Conservation (phyloP, 2,888 invertebrate species). For the Steromphala cineraria region DNA sequence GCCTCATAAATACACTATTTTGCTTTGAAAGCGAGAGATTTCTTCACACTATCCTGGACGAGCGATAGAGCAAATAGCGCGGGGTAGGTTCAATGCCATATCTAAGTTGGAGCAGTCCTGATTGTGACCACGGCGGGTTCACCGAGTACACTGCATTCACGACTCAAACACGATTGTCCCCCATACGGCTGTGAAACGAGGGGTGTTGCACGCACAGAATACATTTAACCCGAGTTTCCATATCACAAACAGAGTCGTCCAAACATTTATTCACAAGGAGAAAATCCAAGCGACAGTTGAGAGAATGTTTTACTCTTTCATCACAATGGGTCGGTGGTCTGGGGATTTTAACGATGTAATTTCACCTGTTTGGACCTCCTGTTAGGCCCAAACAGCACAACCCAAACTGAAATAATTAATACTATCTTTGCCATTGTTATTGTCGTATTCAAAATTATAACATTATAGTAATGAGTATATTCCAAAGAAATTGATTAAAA, state of each 20-base stretch:
- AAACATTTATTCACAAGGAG: conserved; percentile 3
- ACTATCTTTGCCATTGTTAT: no score
- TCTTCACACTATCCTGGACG: not conserved
- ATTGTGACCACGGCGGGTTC: not conserved
- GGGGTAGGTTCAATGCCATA: not conserved
- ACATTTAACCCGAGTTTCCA: conserved; percentile 9
- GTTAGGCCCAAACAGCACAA: no score
- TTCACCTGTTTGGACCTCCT: not conserved
- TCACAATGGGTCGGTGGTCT: not conserved
- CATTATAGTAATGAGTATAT: no score
- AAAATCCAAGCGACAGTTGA: not conserved
- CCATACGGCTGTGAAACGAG: not conserved
- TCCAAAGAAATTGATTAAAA: no score
- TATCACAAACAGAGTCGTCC: not conserved
- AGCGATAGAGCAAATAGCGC: not conserved
- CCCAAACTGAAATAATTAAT: no score
- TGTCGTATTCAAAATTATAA: no score
- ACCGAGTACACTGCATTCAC: conserved; percentile 6
- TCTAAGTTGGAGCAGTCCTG: not conserved
- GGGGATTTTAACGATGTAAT: not conserved
- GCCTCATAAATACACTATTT: conserved; percentile 19
- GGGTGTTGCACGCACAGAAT: not conserved
- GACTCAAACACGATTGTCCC: not conserved
- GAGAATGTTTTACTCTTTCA: not conserved
- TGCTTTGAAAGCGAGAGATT: conserved; percentile 11